phyloP scores from a whole-genome alignment of 1,140 invertebrate species.

The Pogonognathellus flavescens region DNA sequence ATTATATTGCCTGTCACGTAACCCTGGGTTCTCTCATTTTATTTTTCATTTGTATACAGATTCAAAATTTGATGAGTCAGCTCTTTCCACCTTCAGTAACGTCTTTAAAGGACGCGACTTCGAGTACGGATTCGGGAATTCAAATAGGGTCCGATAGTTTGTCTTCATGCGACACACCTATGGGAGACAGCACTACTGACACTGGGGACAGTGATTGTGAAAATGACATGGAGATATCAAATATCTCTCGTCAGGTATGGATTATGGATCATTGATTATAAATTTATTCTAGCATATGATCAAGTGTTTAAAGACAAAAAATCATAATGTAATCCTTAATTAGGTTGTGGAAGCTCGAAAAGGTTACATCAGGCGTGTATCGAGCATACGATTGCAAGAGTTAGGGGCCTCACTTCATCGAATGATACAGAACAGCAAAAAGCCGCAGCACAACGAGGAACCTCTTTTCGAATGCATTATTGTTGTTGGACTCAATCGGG shows the following conservation, averaged over 20 bases:
- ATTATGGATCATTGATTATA: too few species aligned
- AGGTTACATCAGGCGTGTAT: conserved; percentile 75
- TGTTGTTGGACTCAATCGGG: conserved; percentile 76
- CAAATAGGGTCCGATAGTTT: conserved; percentile 66
- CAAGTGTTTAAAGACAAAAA: too few species aligned
- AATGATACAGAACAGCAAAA: conserved; percentile 66
- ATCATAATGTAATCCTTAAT: too few species aligned
- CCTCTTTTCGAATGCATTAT: conserved; percentile 77
- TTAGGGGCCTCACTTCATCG: conserved; percentile 66
- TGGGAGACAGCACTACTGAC: conserved; percentile 66
- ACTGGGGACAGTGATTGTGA: conserved; percentile 66
- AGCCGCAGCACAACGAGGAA: conserved; percentile 68
- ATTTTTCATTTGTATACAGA: conserved; percentile 51
- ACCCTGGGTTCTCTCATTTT: too few species aligned
- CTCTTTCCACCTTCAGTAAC: conserved; percentile 55
- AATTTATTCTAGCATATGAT: too few species aligned
- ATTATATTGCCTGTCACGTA: too few species aligned
- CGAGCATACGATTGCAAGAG: conserved; percentile 70
- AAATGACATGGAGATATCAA: conserved; percentile 62
- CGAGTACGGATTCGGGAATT: conserved; percentile 66
- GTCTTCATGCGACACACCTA: conserved; percentile 66
- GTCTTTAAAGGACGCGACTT: conserved; percentile 61
- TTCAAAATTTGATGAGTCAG: conserved; percentile 65
- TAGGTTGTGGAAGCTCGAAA: conserved; percentile 75
- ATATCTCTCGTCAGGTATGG: conserved; percentile 61